Base-by-base conservation (phyloP, 2,797 vertebrate species). In the Xiphorhynchus erythropygius region DNA sequence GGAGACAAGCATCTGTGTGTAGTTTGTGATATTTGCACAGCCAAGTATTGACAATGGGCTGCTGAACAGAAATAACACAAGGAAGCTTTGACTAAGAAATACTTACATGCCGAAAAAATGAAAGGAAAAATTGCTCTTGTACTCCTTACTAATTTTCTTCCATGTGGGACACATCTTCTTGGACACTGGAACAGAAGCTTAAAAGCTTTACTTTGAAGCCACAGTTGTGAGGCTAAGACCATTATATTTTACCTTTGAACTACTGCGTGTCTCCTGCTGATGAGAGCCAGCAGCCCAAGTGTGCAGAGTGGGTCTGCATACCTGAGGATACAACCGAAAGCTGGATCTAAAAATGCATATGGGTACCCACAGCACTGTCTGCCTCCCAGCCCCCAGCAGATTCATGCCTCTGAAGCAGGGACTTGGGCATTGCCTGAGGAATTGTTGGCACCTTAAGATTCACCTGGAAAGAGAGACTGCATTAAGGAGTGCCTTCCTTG, bases 291-390 rank as follows among this genome's bases (percentile, higher is more conserved):
- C 18, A 89, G 52, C 37, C 35, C 42, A 37, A 47, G 46, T 2
- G 41, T 62, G 53, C 23, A 47, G 53, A 67, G 32, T 41, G 32
- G 47, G 42, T 62, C 39, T 73, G 41, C 69, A 64, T 21, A 27
- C 24, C 50, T 11, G 27, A 62, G 80, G 57, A 16, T 33, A n/a
- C 5, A 47, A 46, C 19, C 52, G 52, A 83, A 71, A 59, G 9
- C 18, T 1, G 1, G 13, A 11, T 65, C 39, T 46, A 52, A 23
- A 9, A 25, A 39, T 33, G 57, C 39, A 46, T 0, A 0, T 0
- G 0, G 27, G 49, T 25, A 52, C 15, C 7, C 21, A 19, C 22
- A 63, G 53, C 30, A 42, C 2, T 64, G 62, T 55, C 73, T n/a
- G 53, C 35, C 22, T 70, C 33, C 62, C 7, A 22, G n/a, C 28